Conservation (phyloP, 2,113 vertebrate genomes). For the Crotalus tigris region DNA sequence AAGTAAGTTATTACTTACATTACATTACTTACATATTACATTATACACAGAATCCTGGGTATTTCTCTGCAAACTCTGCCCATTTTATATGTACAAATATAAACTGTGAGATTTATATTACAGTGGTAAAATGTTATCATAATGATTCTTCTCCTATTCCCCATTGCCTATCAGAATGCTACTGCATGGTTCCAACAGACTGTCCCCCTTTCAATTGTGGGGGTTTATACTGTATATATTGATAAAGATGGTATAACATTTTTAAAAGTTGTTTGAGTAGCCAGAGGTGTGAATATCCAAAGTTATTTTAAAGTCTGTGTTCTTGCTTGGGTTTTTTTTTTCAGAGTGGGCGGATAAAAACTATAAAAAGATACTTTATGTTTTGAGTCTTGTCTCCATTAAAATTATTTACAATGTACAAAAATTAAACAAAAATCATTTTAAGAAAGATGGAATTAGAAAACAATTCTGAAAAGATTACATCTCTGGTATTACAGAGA, state of each 20-base stretch:
- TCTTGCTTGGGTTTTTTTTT: conserved; percentile 65
- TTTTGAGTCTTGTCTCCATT: conserved; percentile 70
- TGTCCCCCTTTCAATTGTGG: not conserved
- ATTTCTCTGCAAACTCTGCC: not conserved
- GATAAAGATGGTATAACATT: conserved; percentile 51
- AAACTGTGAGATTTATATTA: not conserved
- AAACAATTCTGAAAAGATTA: conserved; percentile 55
- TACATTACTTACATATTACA: not conserved
- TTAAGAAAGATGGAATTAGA: conserved; percentile 51
- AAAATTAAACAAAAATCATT: conserved; percentile 60
- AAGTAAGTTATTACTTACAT: not conserved
- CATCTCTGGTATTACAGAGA: conserved; percentile 40
- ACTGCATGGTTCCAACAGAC: not conserved
- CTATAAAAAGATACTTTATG: conserved; percentile 75
- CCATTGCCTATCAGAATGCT: not conserved
- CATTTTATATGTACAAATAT: not conserved
- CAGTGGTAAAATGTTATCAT: not conserved
- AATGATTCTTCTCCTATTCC: not conserved
- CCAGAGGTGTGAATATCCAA: conserved; percentile 63
- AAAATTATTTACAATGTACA: conserved; percentile 64
- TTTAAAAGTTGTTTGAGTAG: conserved; percentile 59
- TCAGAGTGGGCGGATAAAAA: conserved; percentile 66
- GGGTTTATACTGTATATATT: conserved; percentile 7
- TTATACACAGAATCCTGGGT: not conserved
- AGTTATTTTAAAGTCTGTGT: conserved; percentile 69